These are phyloP conservation scores for Cylindroiulus punctatus DNA, from an alignment of 2,888 invertebrate species.

Conservation along the genomic window DNA sequence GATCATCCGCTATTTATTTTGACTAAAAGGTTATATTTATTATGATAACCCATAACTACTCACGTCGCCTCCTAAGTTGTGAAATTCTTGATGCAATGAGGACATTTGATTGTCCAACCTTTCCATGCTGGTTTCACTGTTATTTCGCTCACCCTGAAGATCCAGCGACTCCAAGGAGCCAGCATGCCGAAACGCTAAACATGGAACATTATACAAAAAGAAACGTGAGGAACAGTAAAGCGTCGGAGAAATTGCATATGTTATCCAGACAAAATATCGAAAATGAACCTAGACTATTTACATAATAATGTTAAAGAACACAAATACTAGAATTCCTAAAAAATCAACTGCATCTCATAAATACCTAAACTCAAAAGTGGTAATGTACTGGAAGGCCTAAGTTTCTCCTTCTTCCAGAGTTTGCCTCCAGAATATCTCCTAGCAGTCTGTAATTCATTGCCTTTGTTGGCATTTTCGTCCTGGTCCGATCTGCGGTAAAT, in stretches of 20 bases:
- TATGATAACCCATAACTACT: constrained; percentile 59
- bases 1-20: not conserved
- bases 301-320: no score
- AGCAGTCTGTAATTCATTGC: constrained; percentile 58
- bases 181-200: constrained; percentile 55
- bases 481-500: constrained; percentile 56
- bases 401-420: constrained; percentile 54
- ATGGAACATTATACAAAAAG: not conserved
- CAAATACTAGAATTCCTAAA: not conserved
- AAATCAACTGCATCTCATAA: not conserved
- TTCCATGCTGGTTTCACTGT: constrained; percentile 71
- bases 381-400: constrained; percentile 50
- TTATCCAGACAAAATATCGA: not conserved
- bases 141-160: constrained; percentile 56
- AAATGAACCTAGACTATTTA: not conserved
- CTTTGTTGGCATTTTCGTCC: constrained; percentile 51
- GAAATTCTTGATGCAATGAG: constrained; percentile 85
- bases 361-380: constrained; percentile 50
- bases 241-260: not conserved
- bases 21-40: not conserved
- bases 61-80: constrained; percentile 84
- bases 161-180: constrained; percentile 59
- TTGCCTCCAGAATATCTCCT: constrained; percentile 64
- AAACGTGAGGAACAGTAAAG: not conserved
- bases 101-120: constrained; percentile 83